phyloP scores from a whole-genome alignment of 2,888 invertebrate genomes.

The Rhamnusium bicolor region DNA sequence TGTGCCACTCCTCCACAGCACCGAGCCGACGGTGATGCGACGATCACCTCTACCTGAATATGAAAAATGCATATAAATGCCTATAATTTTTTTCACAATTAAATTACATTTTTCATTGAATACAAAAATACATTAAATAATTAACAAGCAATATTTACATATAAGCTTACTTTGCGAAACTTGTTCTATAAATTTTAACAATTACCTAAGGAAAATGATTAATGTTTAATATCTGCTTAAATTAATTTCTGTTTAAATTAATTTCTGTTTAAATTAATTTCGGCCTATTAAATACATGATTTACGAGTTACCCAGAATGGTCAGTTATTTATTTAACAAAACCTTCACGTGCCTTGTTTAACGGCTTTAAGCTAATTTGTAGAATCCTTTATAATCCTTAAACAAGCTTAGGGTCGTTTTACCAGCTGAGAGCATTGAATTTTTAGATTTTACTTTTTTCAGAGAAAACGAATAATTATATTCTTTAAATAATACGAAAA shows the following conservation, averaged over 20 bases:
- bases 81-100: too few relatives aligned
- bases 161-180: background rate
- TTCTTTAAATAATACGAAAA: too few relatives aligned
- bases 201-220: background rate
- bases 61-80: too few relatives aligned
- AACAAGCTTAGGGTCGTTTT: background rate
- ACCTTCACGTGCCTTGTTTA: background rate
- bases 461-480: background rate
- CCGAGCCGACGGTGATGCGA: too few relatives aligned
- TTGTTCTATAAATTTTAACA: background rate
- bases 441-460: background rate
- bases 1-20: too few relatives aligned
- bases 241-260: too few relatives aligned
- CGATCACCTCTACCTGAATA: too few relatives aligned
- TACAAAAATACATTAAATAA: too few relatives aligned
- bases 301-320: background rate
- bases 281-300: background rate
- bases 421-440: background rate
- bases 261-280: background rate
- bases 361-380: background rate
- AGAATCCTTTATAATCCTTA: background rate
- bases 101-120: too few relatives aligned
- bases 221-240: too few relatives aligned
- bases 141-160: background rate
- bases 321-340: slow-evolving; percentile 4